Evolutionary conservation across 2,113 vertebrate species (phyloP).

Genomic region (Sphyrna mokarran): DNA sequence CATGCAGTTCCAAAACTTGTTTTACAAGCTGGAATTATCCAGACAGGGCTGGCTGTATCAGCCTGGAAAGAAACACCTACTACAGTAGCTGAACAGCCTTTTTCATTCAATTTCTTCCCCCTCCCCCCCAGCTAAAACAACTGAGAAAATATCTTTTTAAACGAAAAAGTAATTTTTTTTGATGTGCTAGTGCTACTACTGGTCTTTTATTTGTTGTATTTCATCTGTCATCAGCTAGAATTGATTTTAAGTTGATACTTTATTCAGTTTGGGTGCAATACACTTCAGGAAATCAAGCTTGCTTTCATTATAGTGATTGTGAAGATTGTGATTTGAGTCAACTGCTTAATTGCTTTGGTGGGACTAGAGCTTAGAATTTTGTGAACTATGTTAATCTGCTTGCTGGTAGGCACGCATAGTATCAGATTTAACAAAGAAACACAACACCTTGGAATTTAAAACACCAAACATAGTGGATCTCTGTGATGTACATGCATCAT

Average conservation of each 20-base stretch:
- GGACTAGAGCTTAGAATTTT: slow-evolving; percentile 42
- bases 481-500: slow-evolving; percentile 31
- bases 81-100: slow-evolving; percentile 21
- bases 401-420: slow-evolving; percentile 29
- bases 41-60: slow-evolving; percentile 31
- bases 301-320: slow-evolving; percentile 49
- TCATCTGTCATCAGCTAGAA: slow-evolving; percentile 38
- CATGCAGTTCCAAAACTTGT: slow-evolving; percentile 30
- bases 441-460: neutral
- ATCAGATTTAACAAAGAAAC: slow-evolving; percentile 18
- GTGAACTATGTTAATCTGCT: slow-evolving; percentile 43
- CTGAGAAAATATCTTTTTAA: slow-evolving; percentile 12
- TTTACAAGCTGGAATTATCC: slow-evolving; percentile 16
- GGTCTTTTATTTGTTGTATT: slow-evolving; percentile 21
- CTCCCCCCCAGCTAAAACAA: neutral
- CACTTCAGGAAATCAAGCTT: slow-evolving; percentile 45
- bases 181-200: neutral
- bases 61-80: neutral
- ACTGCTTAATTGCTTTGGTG: slow-evolving; percentile 44
- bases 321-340: slow-evolving; percentile 47
- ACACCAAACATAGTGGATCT: slow-evolving; percentile 24
- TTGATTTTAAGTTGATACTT: slow-evolving; percentile 36
- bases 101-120: neutral
- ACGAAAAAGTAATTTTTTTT: neutral
- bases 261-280: slow-evolving; percentile 42